Percentiles rank a stretch among this genome's conserved stretches.
These are phyloP conservation scores for Podarcis siculus DNA, from an alignment of 2,797 vertebrate species.

Conservation along the genomic window DNA sequence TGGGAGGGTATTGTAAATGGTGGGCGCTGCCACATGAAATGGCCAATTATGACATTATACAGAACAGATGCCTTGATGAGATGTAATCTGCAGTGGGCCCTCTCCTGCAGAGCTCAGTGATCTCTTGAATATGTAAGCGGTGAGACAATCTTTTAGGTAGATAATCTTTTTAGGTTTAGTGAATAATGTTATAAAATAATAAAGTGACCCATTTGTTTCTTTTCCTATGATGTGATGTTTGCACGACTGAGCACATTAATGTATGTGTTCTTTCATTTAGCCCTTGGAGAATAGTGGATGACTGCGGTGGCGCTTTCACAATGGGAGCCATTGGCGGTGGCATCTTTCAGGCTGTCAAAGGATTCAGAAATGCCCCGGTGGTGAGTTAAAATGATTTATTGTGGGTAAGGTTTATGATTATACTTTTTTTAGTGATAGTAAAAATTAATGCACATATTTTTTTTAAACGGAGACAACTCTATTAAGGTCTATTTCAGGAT, in stretches of 20 bases:
- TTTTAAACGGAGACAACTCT: neutral
- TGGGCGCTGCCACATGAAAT: too few relatives aligned
- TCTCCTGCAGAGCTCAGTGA: too few relatives aligned
- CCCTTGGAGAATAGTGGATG: slow-evolving; percentile 97
- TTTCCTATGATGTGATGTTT: neutral
- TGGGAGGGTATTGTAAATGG: too few relatives aligned
- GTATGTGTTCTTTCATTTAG: slow-evolving; percentile 69
- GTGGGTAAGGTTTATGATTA: neutral
- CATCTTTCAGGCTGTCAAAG: slow-evolving; percentile 96
- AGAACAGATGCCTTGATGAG: too few relatives aligned
- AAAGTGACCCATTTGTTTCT: rapidly evolving
- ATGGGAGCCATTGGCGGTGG: slow-evolving; percentile 98
- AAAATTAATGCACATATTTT: neutral
- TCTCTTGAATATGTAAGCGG: too few relatives aligned
- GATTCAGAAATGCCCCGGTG: slow-evolving; percentile 93
- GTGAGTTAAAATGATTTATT: slow-evolving; percentile 79
- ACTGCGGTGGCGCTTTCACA: slow-evolving; percentile 96
- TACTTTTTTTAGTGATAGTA: neutral
- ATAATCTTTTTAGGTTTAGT: too few relatives aligned
- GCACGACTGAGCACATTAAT: neutral
- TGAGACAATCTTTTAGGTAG: too few relatives aligned
- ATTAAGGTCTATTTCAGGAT: neutral
- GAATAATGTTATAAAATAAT: neutral
- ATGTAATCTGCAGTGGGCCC: too few relatives aligned
- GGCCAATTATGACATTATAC: too few relatives aligned